A percentile compares a stretch with the other conserved stretches of the same genome.
These are phyloP conservation scores for Oreotrochilus melanogaster DNA, from an alignment of 2,113 vertebrate genomes.

Conservation along the genomic window DNA sequence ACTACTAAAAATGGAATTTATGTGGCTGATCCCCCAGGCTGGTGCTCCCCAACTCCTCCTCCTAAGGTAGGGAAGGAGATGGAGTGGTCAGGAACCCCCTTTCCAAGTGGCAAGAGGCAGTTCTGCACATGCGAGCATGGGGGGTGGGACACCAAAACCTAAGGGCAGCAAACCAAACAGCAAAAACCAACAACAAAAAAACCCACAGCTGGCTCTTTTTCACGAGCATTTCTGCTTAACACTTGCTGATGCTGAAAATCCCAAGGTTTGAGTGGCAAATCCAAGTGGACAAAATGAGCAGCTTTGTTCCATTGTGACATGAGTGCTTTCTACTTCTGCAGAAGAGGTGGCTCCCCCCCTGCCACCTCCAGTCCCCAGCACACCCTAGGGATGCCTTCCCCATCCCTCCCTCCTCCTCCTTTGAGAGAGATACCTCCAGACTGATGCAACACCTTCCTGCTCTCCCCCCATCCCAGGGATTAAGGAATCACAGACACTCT, in stretches of 20 bases:
- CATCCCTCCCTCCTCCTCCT: background rate
- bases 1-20: background rate
- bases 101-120: background rate
- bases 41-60: background rate
- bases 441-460: constrained; percentile 31
- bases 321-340: background rate
- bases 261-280: background rate
- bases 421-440: background rate
- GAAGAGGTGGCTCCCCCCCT: background rate
- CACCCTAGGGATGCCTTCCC: background rate
- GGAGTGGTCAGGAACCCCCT: background rate
- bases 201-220: background rate
- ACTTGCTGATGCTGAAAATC: constrained; percentile 8
- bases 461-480: background rate
- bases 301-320: background rate
- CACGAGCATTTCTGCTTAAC: background rate
- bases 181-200: background rate
- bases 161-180: background rate
- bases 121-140: accelerated
- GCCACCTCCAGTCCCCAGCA: background rate
- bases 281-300: background rate
- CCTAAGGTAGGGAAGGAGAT: background rate
- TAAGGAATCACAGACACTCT: background rate
- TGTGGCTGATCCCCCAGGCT: accelerated
- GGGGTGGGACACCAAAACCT: background rate